Conservation (phyloP, 2,888 invertebrate genomes). For the Scaptomyza cyrtandrae region DNA sequence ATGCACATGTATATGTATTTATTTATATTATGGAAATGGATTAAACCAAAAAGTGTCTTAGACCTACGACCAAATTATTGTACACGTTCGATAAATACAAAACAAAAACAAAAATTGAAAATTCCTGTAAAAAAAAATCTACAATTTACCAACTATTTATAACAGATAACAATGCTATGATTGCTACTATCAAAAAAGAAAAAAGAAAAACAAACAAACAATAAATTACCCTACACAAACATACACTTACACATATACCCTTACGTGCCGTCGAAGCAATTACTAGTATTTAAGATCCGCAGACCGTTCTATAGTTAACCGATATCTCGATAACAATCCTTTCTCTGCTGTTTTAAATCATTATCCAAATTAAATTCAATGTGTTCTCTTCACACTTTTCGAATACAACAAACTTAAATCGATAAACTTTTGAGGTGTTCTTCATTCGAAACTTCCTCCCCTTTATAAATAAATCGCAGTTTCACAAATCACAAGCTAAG, state of each 20-base stretch:
- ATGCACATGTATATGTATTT: constrained; percentile 53
- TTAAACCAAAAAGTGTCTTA: constrained; percentile 77
- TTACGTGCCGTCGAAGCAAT: constrained; percentile 80
- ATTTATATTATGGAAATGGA: constrained; percentile 56
- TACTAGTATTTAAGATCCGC: constrained; percentile 78
- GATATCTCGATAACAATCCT: constrained; percentile 38
- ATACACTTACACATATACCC: constrained; percentile 44
- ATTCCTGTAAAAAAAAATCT: constrained; percentile 60
- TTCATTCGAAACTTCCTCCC: constrained; percentile 29
- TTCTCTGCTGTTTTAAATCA: constrained; percentile 24
- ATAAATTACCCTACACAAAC: constrained; percentile 13
- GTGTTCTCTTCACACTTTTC: constrained; percentile 49
- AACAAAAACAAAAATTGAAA: constrained; percentile 32
- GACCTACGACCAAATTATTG: constrained; percentile 76
- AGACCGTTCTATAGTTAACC: constrained; percentile 40
- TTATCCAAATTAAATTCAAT: constrained; percentile 41
- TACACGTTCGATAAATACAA: constrained; percentile 49
- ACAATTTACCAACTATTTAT: constrained; percentile 55
- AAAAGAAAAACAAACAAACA: constrained; percentile 1
- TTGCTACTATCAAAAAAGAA: neutral
- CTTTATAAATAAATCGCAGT: constrained; percentile 36
- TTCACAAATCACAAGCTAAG: constrained; percentile 59
- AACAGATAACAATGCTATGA: constrained; percentile 37
- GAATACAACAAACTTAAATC: constrained; percentile 44
- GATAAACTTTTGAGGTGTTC: constrained; percentile 7